phyloP scores from a whole-genome alignment of 2,888 invertebrate species.

The Sesia apiformis region DNA sequence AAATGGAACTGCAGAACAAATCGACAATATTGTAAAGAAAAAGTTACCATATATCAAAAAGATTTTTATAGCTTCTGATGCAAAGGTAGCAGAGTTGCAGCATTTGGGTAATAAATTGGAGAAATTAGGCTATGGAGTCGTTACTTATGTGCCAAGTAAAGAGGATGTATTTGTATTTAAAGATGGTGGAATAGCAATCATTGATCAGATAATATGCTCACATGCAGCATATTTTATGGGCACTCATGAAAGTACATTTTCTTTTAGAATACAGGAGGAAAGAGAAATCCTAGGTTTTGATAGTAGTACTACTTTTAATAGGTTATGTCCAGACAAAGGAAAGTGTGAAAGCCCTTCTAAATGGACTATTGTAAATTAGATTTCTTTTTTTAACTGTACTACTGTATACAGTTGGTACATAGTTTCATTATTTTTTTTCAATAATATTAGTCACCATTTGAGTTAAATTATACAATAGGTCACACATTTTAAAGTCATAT shows the following conservation, averaged over 20 bases:
- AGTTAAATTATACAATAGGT: too few species aligned
- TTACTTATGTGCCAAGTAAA: conserved; percentile 50
- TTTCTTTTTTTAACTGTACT: too few species aligned
- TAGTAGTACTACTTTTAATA: conserved; percentile 88
- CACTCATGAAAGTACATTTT: conserved; percentile 95
- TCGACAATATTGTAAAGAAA: conserved; percentile 73
- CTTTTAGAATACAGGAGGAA: conserved; percentile 97
- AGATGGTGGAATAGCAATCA: conserved; percentile 92
- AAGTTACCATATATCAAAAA: conserved; percentile 42
- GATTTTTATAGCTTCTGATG: conserved; percentile 92
- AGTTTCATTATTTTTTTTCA: too few species aligned
- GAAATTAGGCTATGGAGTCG: conserved; percentile 32
- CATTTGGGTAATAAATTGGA: conserved; percentile 57
- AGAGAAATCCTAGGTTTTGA: conserved; percentile 94
- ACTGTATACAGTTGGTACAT: too few species aligned
- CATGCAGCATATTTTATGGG: conserved; percentile 92
- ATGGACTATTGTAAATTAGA: conserved; percentile 81
- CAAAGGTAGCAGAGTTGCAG: conserved; percentile 72
- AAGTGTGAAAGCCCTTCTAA: conserved; percentile 82
- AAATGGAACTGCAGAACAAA: conserved; percentile 83
- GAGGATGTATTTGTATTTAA: conserved; percentile 69
- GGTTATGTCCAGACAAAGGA: conserved; percentile 79
- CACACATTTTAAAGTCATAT: too few species aligned
- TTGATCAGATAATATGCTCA: conserved; percentile 97
- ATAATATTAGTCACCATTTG: too few species aligned